phyloP scores from a whole-genome alignment of 2,797 vertebrate genomes.

The Sylvia borin region DNA sequence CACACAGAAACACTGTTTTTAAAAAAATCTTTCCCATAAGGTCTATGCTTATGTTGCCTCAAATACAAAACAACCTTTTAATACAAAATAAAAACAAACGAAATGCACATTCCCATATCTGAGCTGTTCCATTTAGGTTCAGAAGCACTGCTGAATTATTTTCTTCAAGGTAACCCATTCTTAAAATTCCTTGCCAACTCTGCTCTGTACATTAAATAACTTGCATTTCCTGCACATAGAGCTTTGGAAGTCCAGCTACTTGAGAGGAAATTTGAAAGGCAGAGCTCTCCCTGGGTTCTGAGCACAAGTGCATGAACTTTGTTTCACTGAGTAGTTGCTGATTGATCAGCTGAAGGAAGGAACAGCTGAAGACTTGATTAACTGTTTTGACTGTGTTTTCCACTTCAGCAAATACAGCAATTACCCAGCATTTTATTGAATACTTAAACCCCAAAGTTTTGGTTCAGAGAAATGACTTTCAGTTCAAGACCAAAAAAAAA shows the following conservation, averaged over 20 bases:
- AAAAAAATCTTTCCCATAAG: background rate
- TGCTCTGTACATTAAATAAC: background rate
- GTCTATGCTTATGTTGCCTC: background rate
- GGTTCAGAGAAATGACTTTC: background rate
- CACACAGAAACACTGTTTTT: background rate
- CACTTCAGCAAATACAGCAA: background rate
- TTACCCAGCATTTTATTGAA: background rate
- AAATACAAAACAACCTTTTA: background rate
- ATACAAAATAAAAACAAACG: background rate
- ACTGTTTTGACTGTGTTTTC: constrained; percentile 31
- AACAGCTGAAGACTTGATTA: constrained; percentile 17
- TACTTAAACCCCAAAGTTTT: background rate
- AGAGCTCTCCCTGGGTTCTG: background rate
- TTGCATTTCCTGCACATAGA: background rate
- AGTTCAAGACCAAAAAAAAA: background rate
- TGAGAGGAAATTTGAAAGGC: background rate
- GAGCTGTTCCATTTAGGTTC: background rate
- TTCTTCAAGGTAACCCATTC: background rate
- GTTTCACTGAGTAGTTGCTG: background rate
- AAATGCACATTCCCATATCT: background rate
- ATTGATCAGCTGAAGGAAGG: background rate
- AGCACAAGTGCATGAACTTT: background rate
- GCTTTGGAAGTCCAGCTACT: background rate
- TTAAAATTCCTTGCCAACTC: background rate
- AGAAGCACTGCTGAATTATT: background rate